phyloP scores from a whole-genome alignment of 2,797 vertebrate genomes.

The Bradypus variegatus region DNA sequence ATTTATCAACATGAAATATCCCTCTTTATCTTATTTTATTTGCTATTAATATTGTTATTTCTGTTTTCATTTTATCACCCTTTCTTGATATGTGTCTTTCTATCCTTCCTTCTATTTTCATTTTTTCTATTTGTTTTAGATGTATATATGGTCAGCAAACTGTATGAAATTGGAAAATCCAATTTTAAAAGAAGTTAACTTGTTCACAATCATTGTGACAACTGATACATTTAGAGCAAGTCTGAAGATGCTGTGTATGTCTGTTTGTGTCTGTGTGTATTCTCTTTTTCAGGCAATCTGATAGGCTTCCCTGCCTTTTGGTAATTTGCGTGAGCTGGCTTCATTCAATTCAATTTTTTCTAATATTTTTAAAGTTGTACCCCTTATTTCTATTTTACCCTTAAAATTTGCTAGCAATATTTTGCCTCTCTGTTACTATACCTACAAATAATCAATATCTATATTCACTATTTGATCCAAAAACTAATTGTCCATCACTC shows the following conservation, averaged over 20 bases:
- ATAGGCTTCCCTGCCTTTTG: slow-evolving; percentile 19
- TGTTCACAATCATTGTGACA: background rate
- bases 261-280: background rate
- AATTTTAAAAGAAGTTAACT: slow-evolving; percentile 1
- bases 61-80: slow-evolving; percentile 17
- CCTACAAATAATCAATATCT: background rate
- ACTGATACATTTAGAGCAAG: background rate
- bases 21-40: slow-evolving; percentile 13
- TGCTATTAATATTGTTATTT: background rate
- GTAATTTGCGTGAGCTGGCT: background rate
- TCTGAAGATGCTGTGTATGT: background rate
- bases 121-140: background rate
- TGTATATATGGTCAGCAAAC: background rate
- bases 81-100: background rate
- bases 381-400: background rate
- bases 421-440: background rate
- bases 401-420: background rate
- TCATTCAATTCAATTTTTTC: slow-evolving; percentile 10
- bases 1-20: background rate
- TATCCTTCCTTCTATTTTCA: background rate
- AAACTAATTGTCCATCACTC: background rate
- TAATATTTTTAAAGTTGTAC: background rate
- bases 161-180: background rate
- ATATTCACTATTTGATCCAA: background rate
- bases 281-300: background rate